A percentile compares a stretch with the other conserved stretches of the same genome.
phyloP scores from a whole-genome alignment of 2,797 vertebrate genomes.

The Argyrosomus regius region DNA sequence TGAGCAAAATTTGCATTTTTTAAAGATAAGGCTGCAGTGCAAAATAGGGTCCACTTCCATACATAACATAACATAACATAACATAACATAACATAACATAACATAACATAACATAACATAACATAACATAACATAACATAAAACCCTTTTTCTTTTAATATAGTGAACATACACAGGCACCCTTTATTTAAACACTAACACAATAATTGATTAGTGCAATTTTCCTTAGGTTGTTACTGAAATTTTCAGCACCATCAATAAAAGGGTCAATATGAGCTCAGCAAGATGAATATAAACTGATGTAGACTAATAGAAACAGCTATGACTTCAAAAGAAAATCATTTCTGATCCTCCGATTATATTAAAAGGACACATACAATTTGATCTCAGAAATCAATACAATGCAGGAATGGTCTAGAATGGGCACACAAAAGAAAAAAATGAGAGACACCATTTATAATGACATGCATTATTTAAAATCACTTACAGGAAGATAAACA shows the following conservation, averaged over 20 bases:
- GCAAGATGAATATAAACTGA: slow-evolving; percentile 15
- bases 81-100: not conserved
- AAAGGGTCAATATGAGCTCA: slow-evolving; percentile 31
- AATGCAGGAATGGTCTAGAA: not conserved
- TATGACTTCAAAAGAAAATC: not conserved
- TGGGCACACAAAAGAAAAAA: not conserved
- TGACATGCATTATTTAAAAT: slow-evolving; percentile 23
- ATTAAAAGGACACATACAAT: not conserved
- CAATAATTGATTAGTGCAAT: slow-evolving; percentile 6
- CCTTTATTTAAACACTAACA: not conserved
- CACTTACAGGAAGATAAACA: slow-evolving; percentile 16
- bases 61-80: too few relatives aligned
- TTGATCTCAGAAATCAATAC: slow-evolving; percentile 5
- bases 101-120: not conserved
- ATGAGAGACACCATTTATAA: not conserved
- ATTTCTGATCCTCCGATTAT: not conserved
- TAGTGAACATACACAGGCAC: not conserved
- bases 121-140: not conserved
- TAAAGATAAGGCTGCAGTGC: not conserved
- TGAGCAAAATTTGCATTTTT: slow-evolving; percentile 43
- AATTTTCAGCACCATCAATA: slow-evolving; percentile 4
- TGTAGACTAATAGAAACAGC: not conserved
- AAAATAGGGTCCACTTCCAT: not conserved
- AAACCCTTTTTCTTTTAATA: not conserved
- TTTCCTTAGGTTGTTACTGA: slow-evolving; percentile 4